Evolutionary conservation across 2,797 vertebrate genomes (phyloP), one percentile per base, ranked within the genome.

Genomic region (Galaxias olidus): DNA sequence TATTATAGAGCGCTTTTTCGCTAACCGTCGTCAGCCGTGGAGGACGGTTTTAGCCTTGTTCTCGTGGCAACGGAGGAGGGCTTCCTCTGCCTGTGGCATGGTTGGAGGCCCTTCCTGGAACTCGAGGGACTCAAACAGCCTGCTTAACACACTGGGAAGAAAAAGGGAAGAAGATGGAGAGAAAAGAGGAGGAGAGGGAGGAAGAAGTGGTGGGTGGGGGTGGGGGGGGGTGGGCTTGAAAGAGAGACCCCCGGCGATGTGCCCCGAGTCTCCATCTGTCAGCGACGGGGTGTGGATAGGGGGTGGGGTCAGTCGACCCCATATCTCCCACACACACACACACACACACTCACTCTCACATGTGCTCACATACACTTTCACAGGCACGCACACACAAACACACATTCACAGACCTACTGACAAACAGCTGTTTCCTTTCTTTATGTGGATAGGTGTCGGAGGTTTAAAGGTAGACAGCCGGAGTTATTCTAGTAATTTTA

Each of bases 311-410:
- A 15, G 4, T 15, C n/a, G 20, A 13, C 54, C 10, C 54, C 14
- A n/a, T n/a, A n/a, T n/a, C 55, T 15, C 55, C 13, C 41, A 9
- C 41, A 55, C 42, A 41, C 5, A 60, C 30, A 20, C 59, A 9
- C 53, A 49, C 40, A 15, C 65, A 48, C 19, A 65, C 63, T 75
- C 65, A 64, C 63, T 73, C 79, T 83, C 74, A 84, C 63, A 19
- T 15, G 13, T 43, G 11, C 51, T 58, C 53, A 65, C 69, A n/a
- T n/a, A n/a, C n/a, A n/a, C n/a, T n/a, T n/a, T n/a, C n/a, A n/a
- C n/a, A n/a, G n/a, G n/a, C 55, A 46, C 18, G 8, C 58, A 9
- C 45, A 30, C 30, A 30, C 30, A 2, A 30, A 30, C 30, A 2
- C 30, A 5, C 30, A 61, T 9, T 18, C 45, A 30, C 12, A 42